A percentile compares a stretch with the other conserved stretches of the same genome.
Evolutionary conservation across 2,113 vertebrate genomes (phyloP).

Genomic region (Ceyx margarethae): DNA sequence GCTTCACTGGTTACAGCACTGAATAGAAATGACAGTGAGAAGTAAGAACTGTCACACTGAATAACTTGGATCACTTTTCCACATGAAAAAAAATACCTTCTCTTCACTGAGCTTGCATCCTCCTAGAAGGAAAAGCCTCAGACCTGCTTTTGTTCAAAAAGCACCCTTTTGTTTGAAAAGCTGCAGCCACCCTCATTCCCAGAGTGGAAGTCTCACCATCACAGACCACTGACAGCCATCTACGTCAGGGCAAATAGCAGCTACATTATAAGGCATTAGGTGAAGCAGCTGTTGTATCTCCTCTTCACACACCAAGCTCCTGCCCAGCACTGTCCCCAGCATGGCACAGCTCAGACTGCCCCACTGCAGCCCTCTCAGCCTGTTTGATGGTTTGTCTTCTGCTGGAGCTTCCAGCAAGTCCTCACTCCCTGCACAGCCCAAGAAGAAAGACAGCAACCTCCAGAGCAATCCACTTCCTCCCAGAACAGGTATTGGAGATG

Average conservation of each 20-base stretch:
- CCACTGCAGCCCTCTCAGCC: neutral
- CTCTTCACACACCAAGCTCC: neutral
- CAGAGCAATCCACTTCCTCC: neutral
- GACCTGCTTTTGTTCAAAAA: neutral
- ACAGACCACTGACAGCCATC: neutral
- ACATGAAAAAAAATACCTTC: neutral
- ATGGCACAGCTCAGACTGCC: neutral
- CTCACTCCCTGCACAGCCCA: neutral
- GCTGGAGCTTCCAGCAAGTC: neutral
- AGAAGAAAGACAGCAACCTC: neutral
- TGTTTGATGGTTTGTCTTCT: rapidly evolving
- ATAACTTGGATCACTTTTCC: neutral
- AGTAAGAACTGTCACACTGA: neutral
- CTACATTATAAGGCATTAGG: neutral
- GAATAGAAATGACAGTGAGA: neutral
- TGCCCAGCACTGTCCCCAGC: neutral
- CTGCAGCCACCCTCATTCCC: neutral
- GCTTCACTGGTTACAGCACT: neutral
- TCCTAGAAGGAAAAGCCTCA: neutral
- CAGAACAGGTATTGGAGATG: neutral
- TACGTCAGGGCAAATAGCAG: neutral
- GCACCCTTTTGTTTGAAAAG: neutral
- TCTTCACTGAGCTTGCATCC: neutral
- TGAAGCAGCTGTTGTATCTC: neutral
- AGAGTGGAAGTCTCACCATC: neutral